Base-by-base conservation (phyloP, 2,888 invertebrate species). In the Eupithecia abbreviata region DNA sequence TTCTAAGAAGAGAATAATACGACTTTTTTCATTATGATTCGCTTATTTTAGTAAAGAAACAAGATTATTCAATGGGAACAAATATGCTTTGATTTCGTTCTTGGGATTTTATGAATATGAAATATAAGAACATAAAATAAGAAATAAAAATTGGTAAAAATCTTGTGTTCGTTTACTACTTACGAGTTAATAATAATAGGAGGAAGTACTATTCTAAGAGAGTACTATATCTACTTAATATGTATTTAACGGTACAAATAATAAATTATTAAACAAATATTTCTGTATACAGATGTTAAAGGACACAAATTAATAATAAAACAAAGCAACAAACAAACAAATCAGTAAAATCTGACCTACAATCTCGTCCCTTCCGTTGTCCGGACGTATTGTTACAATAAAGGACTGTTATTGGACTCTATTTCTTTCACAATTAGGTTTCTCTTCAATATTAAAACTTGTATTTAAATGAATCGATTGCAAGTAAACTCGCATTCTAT, bases 251-350 rank as follows among this genome's bases (percentile, higher is more conserved):
- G 15, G 15, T 15, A 15, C 15, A 6, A 13, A 51, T 15, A 51
- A 51, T 51, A 51, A 51, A 49, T 49, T 4, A n/a, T 51, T 51
- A 15, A 3, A 18, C 9, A 18, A 58, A 18, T 58, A 58, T 58
- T 58, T 58, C 9, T 58, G 10, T 2, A 58, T 10, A 15, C 4
- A 10, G 3, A 18, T 10, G 10, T 58, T 58, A 4, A 58, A 18
- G 18, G 18, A 18, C 62, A 62, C 62, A 30, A 30, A 30, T 18
- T 62, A 9, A 10, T 12, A 30, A 62, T 12, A 30, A 62, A 62
- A 62, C 58, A 58, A 58, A 18, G 18, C 58, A 58, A 18, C 58
- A 58, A 58, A 58, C 62, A 30, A 62, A 66, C 66, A 66, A 66
- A 66, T 66, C 66, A 66, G 42, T 6, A 42, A 15, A 41, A 66